A percentile compares a stretch with the other conserved stretches of the same genome.
Conservation (phyloP, 2,797 vertebrate species). For the Morelia viridis region DNA sequence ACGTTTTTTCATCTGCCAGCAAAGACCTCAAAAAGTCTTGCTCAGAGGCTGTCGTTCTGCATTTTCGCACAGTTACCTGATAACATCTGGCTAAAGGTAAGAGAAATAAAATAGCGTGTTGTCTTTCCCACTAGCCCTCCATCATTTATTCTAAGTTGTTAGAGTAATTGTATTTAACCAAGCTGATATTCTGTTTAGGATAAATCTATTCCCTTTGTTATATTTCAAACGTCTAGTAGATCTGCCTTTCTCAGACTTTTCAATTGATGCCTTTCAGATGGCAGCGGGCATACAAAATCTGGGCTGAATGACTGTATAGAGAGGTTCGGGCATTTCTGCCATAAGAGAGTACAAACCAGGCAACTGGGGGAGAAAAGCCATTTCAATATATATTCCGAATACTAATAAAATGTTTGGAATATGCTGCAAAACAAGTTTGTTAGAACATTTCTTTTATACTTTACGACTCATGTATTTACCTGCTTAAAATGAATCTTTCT, state of each 20-base stretch:
- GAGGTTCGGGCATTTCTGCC: conserved; percentile 24
- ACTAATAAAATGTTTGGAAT: neutral
- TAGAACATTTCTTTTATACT: neutral
- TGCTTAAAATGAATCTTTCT: neutral
- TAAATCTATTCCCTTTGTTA: conserved; percentile 47
- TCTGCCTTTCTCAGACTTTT: conserved; percentile 25
- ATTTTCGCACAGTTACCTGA: conserved; percentile 28
- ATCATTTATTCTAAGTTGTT: conserved; percentile 25
- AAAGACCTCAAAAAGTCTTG: conserved; percentile 49
- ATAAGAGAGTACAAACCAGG: conserved; percentile 21
- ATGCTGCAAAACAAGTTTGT: neutral
- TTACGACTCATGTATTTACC: neutral
- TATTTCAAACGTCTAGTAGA: neutral
- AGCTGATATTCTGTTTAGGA: conserved; percentile 37
- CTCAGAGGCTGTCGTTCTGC: conserved; percentile 19
- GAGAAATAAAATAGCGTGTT: neutral
- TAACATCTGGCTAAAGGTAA: conserved; percentile 61
- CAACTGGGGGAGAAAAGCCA: conserved; percentile 6
- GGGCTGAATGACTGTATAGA: neutral
- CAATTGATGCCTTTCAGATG: conserved; percentile 10
- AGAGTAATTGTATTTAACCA: conserved; percentile 14
- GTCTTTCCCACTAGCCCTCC: neutral
- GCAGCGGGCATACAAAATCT: conserved; percentile 16
- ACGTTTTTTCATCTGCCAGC: conserved; percentile 56
- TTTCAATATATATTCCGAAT: conserved; percentile 22